Evolutionary conservation across 2,888 invertebrate species (phyloP), one percentile per base, ranked within the genome.

Genomic region (Acrobasis consociella): DNA sequence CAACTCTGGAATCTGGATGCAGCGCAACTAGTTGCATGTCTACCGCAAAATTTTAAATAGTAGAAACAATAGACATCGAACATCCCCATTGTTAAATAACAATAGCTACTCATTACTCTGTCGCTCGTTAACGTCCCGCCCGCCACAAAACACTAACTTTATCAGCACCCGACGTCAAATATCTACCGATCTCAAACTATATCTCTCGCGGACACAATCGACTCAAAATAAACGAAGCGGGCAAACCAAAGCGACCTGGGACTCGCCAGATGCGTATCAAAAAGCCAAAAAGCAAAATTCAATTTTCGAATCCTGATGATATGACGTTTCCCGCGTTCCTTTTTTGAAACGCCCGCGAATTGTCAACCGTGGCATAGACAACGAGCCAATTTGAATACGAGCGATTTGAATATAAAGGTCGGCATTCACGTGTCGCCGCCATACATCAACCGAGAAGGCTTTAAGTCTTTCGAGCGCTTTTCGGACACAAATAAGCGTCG

Each of bases 341-440:
- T 91, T 91, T 90, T 85, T 82, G 80, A 87, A 86, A 80, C 85
- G 86, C 83, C 85, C 86, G 88, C 89, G 86, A 87, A 90, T 87
- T 91, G 91, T 91, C 91, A 91, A 87, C 86, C 76, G 76, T 73
- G 78, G 83, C 85, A 89, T 90, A 91, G 91, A 89, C 88, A 86
- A 87, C 85, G 86, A 82, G 77, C 82, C 70, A 81, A 89, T 89
- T 91, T 91, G 87, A 91, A 92, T 92, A 83, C 84, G 72, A 74
- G 72, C 80, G 82, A 91, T 92, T 91, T 92, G 89, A 92, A 92
- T 92, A 92, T 92, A 92, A 92, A 91, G 89, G 87, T 89, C 86
- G 87, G 85, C 82, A 83, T 83, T 87, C 85, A 83, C 86, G 86
- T 85, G 89, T 86, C 87, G 84, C 77, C 81, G 83, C 89, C 85